Conservation (phyloP, 2,113 vertebrate genomes). For the Corythornis vintsioides region DNA sequence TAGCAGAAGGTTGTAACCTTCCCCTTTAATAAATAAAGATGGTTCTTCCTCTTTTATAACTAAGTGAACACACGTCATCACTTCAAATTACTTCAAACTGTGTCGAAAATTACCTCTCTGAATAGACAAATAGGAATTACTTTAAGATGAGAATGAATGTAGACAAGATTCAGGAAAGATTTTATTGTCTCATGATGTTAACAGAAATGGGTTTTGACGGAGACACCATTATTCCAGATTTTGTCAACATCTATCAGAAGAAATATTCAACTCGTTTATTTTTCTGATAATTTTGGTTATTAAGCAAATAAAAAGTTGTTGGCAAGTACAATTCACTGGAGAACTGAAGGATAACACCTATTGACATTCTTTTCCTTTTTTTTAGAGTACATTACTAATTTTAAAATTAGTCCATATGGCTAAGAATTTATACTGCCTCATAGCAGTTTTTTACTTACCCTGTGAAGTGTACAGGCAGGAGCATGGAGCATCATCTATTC, state of each 20-base stretch:
- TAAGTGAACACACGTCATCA: background rate
- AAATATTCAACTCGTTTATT: background rate
- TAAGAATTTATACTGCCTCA: background rate
- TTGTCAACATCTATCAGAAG: background rate
- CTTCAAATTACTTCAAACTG: background rate
- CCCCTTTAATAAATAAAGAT: background rate
- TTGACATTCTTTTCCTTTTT: background rate
- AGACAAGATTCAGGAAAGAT: background rate
- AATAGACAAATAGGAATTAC: background rate
- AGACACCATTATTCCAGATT: background rate
- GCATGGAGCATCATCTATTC: background rate
- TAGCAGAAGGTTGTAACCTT: background rate
- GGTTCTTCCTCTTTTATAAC: background rate
- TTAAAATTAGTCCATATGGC: background rate
- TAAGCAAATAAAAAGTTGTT: background rate
- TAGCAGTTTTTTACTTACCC: background rate
- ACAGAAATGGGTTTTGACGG: background rate
- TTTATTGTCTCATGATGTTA: background rate
- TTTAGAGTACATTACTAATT: background rate
- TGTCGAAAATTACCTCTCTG: background rate
- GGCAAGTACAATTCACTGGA: background rate
- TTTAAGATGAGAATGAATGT: background rate
- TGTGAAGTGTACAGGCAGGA: background rate
- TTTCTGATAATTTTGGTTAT: background rate
- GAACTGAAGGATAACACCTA: background rate